Base-by-base conservation (phyloP, 1,140 invertebrate genomes). In the Tachypleus tridentatus region DNA sequence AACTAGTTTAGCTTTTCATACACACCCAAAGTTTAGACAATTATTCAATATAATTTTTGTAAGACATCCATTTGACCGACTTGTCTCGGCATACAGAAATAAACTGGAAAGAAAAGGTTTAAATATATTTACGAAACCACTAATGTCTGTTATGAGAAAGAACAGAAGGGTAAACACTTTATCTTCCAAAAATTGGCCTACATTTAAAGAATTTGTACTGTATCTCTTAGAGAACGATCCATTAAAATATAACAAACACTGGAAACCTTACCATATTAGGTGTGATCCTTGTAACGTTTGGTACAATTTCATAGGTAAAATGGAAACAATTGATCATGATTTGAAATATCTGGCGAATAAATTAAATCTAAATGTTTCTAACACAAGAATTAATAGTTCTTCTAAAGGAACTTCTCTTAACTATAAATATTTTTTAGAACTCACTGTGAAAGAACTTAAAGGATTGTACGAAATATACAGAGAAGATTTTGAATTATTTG, bases 401-500 rank as follows among this genome's bases (percentile, higher is more conserved):
- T 8, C 53, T 54, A 54, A 54, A 7, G 53, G n/a, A 54, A 54
- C 53, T 54, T 54, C 53, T n/a, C 53, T 54, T 54, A 54, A 54
- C 53, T 7, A 54, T n/a, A 54, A 54, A n/a, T 88, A 87, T 71
- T 86, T 85, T 71, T 77, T 79, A 61, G 80, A 84, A 69, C 75
- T 89, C 57, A 77, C 82, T 64, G 77, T 77, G 71, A 70, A 76
- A 61, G 80, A 85, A 70, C 76, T 88, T 51, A 72, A 81, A 65
- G 77, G 81, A 72, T 77, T 89, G 69, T 82, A 87, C 74, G 72
- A 83, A 67, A 84, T 87, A 74, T 89, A 88, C 74, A 81, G 81
- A 70, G 77, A 84, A 57, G 86, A 89, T 77, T 88, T 88, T 75
- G 82, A 87, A 74, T 78, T 91, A 51, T 92, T 91, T 77, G 86